phyloP scores from a whole-genome alignment of 2,113 vertebrate genomes.

The Sturnus vulgaris region DNA sequence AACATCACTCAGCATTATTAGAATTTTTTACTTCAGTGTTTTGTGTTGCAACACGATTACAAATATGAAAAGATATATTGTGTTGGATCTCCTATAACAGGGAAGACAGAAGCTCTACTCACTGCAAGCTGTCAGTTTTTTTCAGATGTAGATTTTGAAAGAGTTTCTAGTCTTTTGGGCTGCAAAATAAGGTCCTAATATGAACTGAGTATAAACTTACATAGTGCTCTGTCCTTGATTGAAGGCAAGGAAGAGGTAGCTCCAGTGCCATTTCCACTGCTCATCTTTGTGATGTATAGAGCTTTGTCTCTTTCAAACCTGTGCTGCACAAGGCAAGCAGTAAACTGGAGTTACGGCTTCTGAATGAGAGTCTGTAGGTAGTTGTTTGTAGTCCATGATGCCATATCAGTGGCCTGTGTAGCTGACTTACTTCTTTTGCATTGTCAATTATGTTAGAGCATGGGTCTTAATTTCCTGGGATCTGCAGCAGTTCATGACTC shows the following conservation, averaged over 20 bases:
- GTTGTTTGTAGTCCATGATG: not conserved
- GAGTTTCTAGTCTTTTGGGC: not conserved
- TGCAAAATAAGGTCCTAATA: not conserved
- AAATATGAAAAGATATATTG: not conserved
- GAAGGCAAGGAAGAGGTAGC: not conserved
- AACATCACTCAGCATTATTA: not conserved
- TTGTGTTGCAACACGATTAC: not conserved
- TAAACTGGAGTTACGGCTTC: not conserved
- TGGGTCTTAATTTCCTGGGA: not conserved
- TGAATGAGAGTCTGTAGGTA: not conserved
- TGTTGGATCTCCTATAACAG: not conserved
- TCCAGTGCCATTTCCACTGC: not conserved
- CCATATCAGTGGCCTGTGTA: not conserved
- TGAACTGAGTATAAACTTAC: not conserved
- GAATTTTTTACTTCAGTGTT: not conserved
- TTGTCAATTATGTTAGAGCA: not conserved
- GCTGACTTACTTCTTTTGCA: not conserved
- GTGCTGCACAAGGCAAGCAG: not conserved
- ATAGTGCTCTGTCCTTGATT: not conserved
- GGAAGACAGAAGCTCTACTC: not conserved
- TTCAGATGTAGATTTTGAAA: not conserved
- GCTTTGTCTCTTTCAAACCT: not conserved
- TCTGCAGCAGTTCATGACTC: not conserved
- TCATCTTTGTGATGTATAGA: fast-evolving
- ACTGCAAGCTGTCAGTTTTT: not conserved